Evolutionary conservation across 2,113 vertebrate genomes (phyloP).

Genomic region (Ptychochromis oligacanthus): DNA sequence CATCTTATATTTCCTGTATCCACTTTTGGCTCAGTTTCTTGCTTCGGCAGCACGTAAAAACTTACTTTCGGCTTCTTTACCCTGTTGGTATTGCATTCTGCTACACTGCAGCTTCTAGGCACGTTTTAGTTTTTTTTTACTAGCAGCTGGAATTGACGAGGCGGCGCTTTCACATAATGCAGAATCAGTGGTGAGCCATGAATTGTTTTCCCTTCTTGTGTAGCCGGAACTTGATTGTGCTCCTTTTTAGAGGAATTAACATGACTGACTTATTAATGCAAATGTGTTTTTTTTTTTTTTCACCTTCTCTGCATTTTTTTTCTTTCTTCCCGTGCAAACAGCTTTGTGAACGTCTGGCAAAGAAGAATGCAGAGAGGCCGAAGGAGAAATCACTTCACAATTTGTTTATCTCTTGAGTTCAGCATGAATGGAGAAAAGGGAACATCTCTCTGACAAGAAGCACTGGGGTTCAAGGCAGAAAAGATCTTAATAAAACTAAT

Average conservation of each 20-base stretch:
- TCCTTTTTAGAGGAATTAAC: not conserved
- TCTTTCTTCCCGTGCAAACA: not conserved
- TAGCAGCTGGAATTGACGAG: too few relatives aligned
- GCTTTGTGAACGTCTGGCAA: not conserved
- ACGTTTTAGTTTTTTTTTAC: too few relatives aligned
- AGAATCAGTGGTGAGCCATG: not conserved
- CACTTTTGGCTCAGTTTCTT: too few relatives aligned
- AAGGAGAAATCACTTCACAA: constrained; percentile 6
- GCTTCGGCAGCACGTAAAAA: too few relatives aligned
- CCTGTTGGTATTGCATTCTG: too few relatives aligned
- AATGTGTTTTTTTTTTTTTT: too few relatives aligned
- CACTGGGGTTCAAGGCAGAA: constrained; percentile 3
- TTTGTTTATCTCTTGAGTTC: not conserved
- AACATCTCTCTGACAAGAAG: not conserved
- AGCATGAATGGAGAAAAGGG: not conserved
- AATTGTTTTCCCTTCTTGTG: not conserved
- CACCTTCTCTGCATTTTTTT: too few relatives aligned
- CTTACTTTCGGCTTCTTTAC: too few relatives aligned
- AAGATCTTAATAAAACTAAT: not conserved
- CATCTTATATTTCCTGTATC: too few relatives aligned
- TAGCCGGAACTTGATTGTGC: not conserved
- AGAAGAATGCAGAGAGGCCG: not conserved
- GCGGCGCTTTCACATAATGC: not conserved
- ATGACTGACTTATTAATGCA: not conserved
- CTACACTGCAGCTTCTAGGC: too few relatives aligned